phyloP scores from a whole-genome alignment of 1,140 invertebrate genomes.

The Camponotus pennsylvanicus region DNA sequence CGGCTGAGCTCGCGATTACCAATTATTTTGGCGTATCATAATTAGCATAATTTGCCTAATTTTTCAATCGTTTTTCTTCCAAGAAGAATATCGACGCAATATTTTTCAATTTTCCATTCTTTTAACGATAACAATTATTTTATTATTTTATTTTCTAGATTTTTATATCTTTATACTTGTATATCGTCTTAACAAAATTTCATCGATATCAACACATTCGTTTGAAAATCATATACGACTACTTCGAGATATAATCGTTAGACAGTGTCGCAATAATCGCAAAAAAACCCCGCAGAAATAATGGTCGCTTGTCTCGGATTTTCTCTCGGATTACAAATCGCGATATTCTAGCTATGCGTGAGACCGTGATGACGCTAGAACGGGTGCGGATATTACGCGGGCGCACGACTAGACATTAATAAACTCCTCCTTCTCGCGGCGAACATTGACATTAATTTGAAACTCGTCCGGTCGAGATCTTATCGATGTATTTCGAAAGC shows the following conservation, averaged over 20 bases:
- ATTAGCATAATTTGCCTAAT: conserved; percentile 45
- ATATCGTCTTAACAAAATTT: neutral
- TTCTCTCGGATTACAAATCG: conserved; percentile 21
- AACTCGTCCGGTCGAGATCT: conserved; percentile 78
- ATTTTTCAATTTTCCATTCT: neutral
- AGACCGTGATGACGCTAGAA: conserved; percentile 63
- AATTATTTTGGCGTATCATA: conserved; percentile 64
- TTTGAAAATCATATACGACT: neutral
- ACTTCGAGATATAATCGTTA: neutral
- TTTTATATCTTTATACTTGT: neutral
- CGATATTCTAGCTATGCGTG: conserved; percentile 43
- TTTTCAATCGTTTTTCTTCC: conserved; percentile 3
- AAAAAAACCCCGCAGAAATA: neutral
- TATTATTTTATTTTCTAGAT: neutral
- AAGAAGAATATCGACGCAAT: neutral
- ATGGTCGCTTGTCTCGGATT: conserved; percentile 8
- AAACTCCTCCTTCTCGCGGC: conserved; percentile 65
- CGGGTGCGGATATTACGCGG: conserved; percentile 27
- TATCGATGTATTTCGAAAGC: conserved; percentile 80
- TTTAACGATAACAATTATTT: neutral
- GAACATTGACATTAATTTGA: conserved; percentile 80
- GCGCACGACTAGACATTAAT: conserved; percentile 68
- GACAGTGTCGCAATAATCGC: conserved; percentile 15
- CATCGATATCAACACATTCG: neutral
- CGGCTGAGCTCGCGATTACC: conserved; percentile 41